phyloP scores from a whole-genome alignment of 2,888 invertebrate genomes.

The Scaptomyza cyrtandrae region DNA sequence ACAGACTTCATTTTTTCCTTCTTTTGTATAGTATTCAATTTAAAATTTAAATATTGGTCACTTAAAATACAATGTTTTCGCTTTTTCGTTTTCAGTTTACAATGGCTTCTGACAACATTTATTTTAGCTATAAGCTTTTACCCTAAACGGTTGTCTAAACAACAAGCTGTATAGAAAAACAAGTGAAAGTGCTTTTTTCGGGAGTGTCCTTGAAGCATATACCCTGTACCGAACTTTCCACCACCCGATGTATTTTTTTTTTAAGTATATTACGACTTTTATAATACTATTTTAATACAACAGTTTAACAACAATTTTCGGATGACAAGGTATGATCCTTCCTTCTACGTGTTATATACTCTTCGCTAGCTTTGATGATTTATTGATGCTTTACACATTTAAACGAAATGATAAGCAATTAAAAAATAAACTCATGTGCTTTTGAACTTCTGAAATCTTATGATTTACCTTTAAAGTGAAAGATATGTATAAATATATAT shows the following conservation, averaged over 20 bases:
- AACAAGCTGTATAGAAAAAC: background rate
- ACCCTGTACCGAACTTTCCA: background rate
- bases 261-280: background rate
- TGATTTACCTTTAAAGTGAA: too few relatives aligned
- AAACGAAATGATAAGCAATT: too few relatives aligned
- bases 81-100: constrained; percentile 2
- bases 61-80: background rate
- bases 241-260: too few relatives aligned
- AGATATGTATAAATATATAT: background rate
- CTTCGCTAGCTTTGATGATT: background rate
- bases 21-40: too few relatives aligned
- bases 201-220: background rate
- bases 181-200: background rate
- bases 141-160: constrained; percentile 7
- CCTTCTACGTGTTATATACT: background rate
- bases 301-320: background rate
- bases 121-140: constrained; percentile 50
- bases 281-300: background rate
- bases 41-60: background rate
- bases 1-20: too few relatives aligned
- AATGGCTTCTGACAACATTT: constrained; percentile 49
- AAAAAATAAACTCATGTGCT: too few relatives aligned
- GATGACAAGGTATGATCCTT: background rate
- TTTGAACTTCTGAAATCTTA: too few relatives aligned
- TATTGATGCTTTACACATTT: background rate